Percentiles rank a stretch among this genome's conserved stretches.
phyloP scores from a whole-genome alignment of 2,888 invertebrate species.

The Drosophila infuscata region DNA sequence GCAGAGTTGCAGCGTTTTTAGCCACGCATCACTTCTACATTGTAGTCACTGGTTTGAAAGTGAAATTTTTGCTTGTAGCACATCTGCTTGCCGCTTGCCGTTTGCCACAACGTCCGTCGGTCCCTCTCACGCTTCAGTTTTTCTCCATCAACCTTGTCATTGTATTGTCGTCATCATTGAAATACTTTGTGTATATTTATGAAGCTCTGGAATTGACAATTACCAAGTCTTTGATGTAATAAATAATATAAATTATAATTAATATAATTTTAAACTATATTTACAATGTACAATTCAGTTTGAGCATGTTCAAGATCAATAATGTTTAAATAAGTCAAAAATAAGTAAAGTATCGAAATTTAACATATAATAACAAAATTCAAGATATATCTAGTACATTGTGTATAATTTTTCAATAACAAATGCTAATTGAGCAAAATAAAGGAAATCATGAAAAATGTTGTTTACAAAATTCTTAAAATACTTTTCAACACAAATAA shows the following conservation, averaged over 20 bases:
- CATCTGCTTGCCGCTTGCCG: conserved; percentile 32
- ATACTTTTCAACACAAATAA: conserved; percentile 8
- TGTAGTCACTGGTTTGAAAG: conserved; percentile 62
- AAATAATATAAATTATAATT: not conserved
- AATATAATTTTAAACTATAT: not conserved
- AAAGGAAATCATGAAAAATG: not conserved
- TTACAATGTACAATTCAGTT: not conserved
- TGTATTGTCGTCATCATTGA: conserved; percentile 6
- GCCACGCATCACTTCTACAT: conserved; percentile 24
- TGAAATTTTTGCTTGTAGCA: conserved; percentile 57
- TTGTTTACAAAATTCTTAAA: conserved; percentile 32
- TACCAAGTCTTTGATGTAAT: not conserved
- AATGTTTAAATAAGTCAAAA: not conserved
- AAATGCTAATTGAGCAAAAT: conserved; percentile 1
- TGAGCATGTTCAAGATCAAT: not conserved
- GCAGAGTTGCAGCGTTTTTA: conserved; percentile 10
- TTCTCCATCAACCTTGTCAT: conserved; percentile 32
- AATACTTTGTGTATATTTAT: not conserved
- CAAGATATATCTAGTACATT: not conserved
- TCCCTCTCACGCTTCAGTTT: not conserved
- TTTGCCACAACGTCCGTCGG: not conserved
- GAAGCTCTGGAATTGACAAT: not conserved
- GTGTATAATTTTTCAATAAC: conserved; percentile 13
- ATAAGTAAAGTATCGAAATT: not conserved
- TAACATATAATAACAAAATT: not conserved